Base-by-base conservation (phyloP, 2,113 vertebrate genomes). In the Xyliphius kryptos region DNA sequence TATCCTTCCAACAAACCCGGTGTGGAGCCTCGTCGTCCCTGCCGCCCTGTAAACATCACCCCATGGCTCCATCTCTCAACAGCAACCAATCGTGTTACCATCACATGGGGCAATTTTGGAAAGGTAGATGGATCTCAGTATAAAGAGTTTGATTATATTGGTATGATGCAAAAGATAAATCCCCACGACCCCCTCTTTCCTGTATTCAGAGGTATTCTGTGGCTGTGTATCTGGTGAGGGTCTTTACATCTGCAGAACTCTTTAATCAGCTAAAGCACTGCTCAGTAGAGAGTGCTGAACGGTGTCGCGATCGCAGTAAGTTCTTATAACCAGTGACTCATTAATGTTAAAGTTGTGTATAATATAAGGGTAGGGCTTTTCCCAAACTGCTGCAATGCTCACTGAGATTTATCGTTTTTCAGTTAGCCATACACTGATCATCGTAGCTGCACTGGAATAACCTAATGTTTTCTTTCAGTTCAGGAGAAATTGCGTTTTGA, bases 41-140 rank as follows among this genome's bases (percentile, higher is more conserved):
- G 96, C 81, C 89, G 96, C 19, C 96, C 96, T 68, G 90, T 98
- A 74, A 97, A 98, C 83, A 92, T 98, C 79, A 98, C 95, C 15
- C 91, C 95, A 44, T 95, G 96, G 86, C 91, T 98, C 85, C 96
- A 97, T 79, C 83, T 97, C 75, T 95, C 95, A 14, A 92, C 83
- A 3, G 91, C 90, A 48, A 92, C 90, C 74, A 98, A 98, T 78
- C 88, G 92, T 76, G 90, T 97, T 82, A 97, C 92, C 0, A 82
- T 98, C 67, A 97, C 94, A 61, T 98, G 96, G 96, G 96, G 96
- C 11, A 97, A 98, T 78, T 98, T 97, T 0, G 94, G 95, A 79
- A 97, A 97, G 92, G 96, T 98, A n/a, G n/a, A n/a, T n/a, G n/a
- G n/a, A n/a, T n/a, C n/a, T n/a, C n/a, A n/a, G n/a, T n/a, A n/a